These are phyloP conservation scores for Gephyroberyx darwinii DNA, from an alignment of 2,797 vertebrate genomes.

Conservation along the genomic window DNA sequence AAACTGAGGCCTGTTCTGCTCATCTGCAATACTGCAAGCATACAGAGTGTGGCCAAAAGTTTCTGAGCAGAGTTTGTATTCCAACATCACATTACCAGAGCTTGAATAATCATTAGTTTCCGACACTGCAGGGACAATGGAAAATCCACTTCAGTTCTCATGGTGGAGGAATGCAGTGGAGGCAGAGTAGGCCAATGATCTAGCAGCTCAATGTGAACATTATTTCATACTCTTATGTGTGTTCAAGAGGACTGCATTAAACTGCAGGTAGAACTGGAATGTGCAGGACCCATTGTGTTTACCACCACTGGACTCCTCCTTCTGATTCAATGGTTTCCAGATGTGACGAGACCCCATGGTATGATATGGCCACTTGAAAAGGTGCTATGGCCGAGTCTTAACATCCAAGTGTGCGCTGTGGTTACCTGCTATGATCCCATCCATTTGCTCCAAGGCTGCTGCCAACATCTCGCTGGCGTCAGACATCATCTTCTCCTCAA, in stretches of 20 bases:
- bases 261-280: conserved; percentile 41
- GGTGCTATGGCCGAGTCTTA: conserved; percentile 23
- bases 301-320: conserved; percentile 38
- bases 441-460: conserved; percentile 98
- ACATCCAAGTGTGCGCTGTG: conserved; percentile 32
- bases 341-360: conserved; percentile 59
- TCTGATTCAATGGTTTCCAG: conserved; percentile 62
- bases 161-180: conserved; percentile 35
- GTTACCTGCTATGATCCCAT: conserved; percentile 96
- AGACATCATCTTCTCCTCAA: conserved; percentile 88
- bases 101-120: conserved; percentile 76
- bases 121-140: conserved; percentile 72
- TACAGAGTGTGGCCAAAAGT: conserved; percentile 43
- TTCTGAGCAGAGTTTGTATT: conserved; percentile 44
- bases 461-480: conserved; percentile 99
- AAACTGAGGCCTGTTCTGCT: conserved; percentile 61
- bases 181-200: conserved; percentile 18
- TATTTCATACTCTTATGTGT: conserved; percentile 29
- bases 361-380: conserved; percentile 50
- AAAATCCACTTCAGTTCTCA: conserved; percentile 67
- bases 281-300: conserved; percentile 43
- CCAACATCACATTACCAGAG: conserved; percentile 46
- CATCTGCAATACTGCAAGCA: conserved; percentile 58
- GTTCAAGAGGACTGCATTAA: conserved; percentile 42
- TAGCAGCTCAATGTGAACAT: conserved; percentile 35